Evolutionary conservation across 2,113 vertebrate genomes (phyloP).

Genomic region (Heterochromis multidens): DNA sequence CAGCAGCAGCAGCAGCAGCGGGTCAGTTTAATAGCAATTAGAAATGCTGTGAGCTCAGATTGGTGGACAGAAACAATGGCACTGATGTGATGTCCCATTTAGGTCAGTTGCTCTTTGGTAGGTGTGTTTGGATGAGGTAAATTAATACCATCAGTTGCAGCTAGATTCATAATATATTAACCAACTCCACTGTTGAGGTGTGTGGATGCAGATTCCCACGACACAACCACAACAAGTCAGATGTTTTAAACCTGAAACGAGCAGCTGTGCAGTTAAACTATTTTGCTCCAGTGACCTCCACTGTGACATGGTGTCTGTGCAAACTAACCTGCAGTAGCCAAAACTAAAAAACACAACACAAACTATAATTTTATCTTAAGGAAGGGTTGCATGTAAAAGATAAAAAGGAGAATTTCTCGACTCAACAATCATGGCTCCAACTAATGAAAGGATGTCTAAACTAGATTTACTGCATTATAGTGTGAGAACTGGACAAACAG

Average conservation of each 20-base stretch:
- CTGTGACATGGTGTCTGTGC: rapidly evolving
- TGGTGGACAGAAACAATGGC: neutral
- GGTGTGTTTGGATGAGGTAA: neutral
- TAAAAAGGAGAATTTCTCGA: neutral
- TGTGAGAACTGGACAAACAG: neutral
- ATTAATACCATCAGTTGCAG: neutral
- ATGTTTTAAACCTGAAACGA: neutral
- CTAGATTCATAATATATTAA: neutral
- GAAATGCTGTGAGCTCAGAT: neutral
- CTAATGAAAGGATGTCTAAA: neutral
- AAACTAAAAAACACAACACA: neutral
- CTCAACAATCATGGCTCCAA: neutral
- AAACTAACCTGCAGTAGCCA: neutral
- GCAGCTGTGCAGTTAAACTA: neutral
- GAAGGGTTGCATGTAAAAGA: neutral
- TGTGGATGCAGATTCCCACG: neutral
- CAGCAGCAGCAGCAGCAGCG: rapidly evolving
- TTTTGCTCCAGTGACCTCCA: neutral
- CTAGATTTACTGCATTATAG: neutral
- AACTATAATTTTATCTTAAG: neutral
- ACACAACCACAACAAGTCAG: neutral
- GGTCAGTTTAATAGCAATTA: neutral
- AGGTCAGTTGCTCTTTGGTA: neutral
- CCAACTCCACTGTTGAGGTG: neutral
- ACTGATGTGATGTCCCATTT: neutral